Evolutionary conservation across 2,888 invertebrate species (phyloP).

Genomic region (Mystacides longicornis): DNA sequence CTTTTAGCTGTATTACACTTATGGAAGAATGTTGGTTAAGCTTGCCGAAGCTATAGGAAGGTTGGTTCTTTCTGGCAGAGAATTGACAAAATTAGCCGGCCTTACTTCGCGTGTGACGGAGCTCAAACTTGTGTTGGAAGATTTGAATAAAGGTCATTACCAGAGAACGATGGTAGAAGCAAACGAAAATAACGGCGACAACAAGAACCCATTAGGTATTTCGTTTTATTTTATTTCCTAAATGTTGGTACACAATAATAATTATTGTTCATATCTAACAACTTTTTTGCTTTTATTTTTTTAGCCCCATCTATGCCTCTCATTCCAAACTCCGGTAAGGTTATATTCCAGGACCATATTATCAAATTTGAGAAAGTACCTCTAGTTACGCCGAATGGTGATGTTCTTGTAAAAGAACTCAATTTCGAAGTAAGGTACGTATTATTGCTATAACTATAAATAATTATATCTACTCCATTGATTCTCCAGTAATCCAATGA

Average conservation of each 20-base stretch:
- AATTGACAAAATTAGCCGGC: constrained; percentile 88
- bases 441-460: background rate
- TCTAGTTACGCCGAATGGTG: constrained; percentile 95
- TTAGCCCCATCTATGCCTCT: constrained; percentile 37
- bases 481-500: background rate
- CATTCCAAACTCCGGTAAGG: constrained; percentile 68
- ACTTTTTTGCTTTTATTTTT: background rate
- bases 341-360: constrained; percentile 79
- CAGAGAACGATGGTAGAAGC: constrained; percentile 49
- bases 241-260: too few species aligned
- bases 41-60: constrained; percentile 96
- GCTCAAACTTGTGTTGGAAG: constrained; percentile 74
- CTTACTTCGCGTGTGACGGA: constrained; percentile 92
- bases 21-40: constrained; percentile 92
- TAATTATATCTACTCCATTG: background rate
- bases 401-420: constrained; percentile 82
- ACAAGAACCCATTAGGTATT: too few species aligned
- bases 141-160: constrained; percentile 72
- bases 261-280: too few species aligned
- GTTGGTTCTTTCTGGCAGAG: constrained; percentile 88
- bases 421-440: constrained; percentile 76
- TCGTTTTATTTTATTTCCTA: too few species aligned
- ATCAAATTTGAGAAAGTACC: constrained; percentile 91
- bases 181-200: constrained; percentile 17
- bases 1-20: constrained; percentile 83